Conservation (phyloP, 2,113 vertebrate species). For the Lampris megalopsis region DNA sequence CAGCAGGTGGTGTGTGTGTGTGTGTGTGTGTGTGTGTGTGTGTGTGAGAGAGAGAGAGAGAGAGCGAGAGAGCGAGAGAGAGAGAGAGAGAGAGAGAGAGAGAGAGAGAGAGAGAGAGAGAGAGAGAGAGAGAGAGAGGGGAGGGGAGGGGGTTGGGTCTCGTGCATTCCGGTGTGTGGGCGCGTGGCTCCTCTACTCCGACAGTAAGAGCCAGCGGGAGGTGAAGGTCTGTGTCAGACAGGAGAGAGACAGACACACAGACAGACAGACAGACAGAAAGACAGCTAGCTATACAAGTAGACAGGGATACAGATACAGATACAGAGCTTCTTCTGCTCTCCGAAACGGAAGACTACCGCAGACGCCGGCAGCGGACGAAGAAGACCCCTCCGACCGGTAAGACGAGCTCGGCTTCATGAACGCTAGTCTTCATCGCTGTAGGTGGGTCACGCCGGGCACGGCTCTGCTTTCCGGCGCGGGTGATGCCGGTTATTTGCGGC, state of each 20-base stretch:
- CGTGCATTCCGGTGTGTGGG: slow-evolving; percentile 56
- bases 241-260: slow-evolving; percentile 70
- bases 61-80: slow-evolving; percentile 13
- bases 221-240: slow-evolving; percentile 22
- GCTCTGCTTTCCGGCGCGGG: too few relatives aligned
- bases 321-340: too few relatives aligned
- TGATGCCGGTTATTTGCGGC: too few relatives aligned
- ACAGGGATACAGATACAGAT: too few relatives aligned
- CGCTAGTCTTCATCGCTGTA: too few relatives aligned
- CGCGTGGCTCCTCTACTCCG: slow-evolving; percentile 60
- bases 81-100: slow-evolving; percentile 7
- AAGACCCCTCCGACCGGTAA: too few relatives aligned
- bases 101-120: background rate
- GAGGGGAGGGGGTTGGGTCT: slow-evolving; percentile 35
- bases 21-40: slow-evolving; percentile 1
- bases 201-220: background rate
- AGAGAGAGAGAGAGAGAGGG: slow-evolving; percentile 26
- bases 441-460: too few relatives aligned
- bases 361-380: too few relatives aligned
- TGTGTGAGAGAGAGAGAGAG: background rate
- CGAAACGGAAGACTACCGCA: too few relatives aligned
- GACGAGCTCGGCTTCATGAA: too few relatives aligned
- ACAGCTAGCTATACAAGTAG: background rate
- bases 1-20: slow-evolving; percentile 51
- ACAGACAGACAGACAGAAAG: slow-evolving; percentile 32